Base-by-base conservation (phyloP, 2,888 invertebrate genomes). In the Polyommatus iphigenia region DNA sequence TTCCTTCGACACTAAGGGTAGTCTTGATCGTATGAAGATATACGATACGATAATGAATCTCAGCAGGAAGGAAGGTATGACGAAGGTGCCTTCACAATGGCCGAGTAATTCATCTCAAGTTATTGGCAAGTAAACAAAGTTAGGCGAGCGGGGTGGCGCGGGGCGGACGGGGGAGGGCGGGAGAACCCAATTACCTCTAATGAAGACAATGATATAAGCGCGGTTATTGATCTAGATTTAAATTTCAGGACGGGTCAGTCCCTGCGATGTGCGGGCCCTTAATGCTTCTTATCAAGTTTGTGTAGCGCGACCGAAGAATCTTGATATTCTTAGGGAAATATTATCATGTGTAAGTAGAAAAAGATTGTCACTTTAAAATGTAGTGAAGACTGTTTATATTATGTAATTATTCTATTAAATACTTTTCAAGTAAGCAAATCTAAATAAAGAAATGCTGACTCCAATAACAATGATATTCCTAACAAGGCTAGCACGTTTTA, bases 201-300 rank as follows among this genome's bases (percentile, higher is more conserved):
- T 94, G 94, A 94, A 94, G 94, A 94, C 94, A 94, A 94, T 94
- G 94, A 94, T 94, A 94, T 93, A 94, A 93, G 94, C 93, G 89
- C 87, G 92, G 94, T 93, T 94, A 94, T 94, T 94, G 94, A 94
- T 94, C 94, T 94, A 94, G 94, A 94, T 94, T 94, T 94, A 93
- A 94, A 94, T 94, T 94, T 94, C 94, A 94, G 91, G 92, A 92
- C 91, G 94, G 94, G 94, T 94, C 93, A 93, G 94, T 93, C 93
- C 92, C 92, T 89, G 85, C 90, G 89, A 91, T 89, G 92, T 91
- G 89, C 89, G 88, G 89, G 92, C 92, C 93, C 92, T 93, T 94
- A 93, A 94, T 94, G 94, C 87, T 89, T 93, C 93, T 93, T 92
- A 87, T 88, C 82, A 92, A 93, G 88, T 94, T 93, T 81, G 81